These are phyloP conservation scores for Nixonia krombeini DNA, from an alignment of 1,140 invertebrate genomes.

Conservation along the genomic window DNA sequence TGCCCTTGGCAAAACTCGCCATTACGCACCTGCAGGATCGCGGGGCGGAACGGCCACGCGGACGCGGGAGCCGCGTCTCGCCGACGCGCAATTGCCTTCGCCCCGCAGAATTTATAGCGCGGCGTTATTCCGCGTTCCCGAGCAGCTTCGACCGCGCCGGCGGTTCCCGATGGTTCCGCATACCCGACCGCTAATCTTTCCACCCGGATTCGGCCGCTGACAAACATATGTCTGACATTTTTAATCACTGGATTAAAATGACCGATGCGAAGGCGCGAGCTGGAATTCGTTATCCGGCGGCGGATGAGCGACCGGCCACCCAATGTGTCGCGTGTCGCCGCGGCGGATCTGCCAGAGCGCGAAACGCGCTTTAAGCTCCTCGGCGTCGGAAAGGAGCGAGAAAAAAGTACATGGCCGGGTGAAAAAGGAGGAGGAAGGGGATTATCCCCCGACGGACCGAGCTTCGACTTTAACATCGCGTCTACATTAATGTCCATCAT, in stretches of 20 bases:
- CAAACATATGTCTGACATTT: slow-evolving; percentile 71
- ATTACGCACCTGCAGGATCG: slow-evolving; percentile 45
- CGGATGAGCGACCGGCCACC: slow-evolving; percentile 61
- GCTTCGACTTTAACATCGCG: slow-evolving; percentile 37
- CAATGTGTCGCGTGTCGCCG: slow-evolving; percentile 65
- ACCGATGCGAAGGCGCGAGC: slow-evolving; percentile 64
- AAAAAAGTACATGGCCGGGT: slow-evolving; percentile 26
- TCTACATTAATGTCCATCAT: slow-evolving; percentile 49
- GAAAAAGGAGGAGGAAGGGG: no score
- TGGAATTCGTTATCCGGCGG: slow-evolving; percentile 61
- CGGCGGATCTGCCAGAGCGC: slow-evolving; percentile 44
- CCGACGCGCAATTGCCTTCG: no score
- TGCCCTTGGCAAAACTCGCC: slow-evolving; percentile 44
- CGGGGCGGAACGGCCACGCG: no score
- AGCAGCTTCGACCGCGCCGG: slow-evolving; percentile 18
- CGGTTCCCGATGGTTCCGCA: slow-evolving; percentile 48
- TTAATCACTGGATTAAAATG: slow-evolving; percentile 70
- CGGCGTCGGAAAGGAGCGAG: slow-evolving; percentile 24
- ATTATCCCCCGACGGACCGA: slow-evolving; percentile 34
- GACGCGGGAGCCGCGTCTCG: no score
- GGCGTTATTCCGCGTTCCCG: neutral
- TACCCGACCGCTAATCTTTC: slow-evolving; percentile 52
- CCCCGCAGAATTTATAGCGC: no score
- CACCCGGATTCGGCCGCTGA: slow-evolving; percentile 54
- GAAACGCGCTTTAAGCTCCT: slow-evolving; percentile 44